phyloP scores from a whole-genome alignment of 2,797 vertebrate species.

The Passerculus sandwichensis region DNA sequence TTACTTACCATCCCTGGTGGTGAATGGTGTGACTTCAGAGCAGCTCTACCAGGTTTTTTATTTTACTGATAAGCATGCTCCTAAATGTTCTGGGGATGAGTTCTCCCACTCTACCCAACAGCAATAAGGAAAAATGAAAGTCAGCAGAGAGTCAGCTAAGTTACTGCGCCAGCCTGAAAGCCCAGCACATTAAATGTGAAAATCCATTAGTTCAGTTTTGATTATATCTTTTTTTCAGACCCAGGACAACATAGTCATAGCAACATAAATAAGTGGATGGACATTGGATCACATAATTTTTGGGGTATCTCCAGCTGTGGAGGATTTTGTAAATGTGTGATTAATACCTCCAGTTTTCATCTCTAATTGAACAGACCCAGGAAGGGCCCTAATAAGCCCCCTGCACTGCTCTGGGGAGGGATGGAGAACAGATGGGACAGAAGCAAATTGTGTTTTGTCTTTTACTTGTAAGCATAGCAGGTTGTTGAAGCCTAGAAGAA shows the following conservation, averaged over 20 bases:
- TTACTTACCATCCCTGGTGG: not conserved
- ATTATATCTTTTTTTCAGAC: conserved; percentile 67
- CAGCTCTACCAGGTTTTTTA: not conserved
- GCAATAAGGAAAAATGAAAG: conserved; percentile 46
- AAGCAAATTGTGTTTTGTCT: conserved; percentile 63
- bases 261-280: conserved; percentile 61
- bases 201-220: conserved; percentile 65
- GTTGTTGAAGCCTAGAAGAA: conserved; percentile 68
- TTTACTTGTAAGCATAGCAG: conserved; percentile 44
- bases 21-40: not conserved
- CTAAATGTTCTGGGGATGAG: not conserved
- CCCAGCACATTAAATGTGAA: conserved; percentile 67
- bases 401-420: conserved; percentile 63
- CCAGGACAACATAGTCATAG: conserved; percentile 47
- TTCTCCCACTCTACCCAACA: not conserved
- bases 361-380: conserved; percentile 73
- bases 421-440: conserved; percentile 21
- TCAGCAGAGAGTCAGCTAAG: conserved; percentile 51
- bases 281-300: conserved; percentile 45
- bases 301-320: conserved; percentile 48
- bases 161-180: conserved; percentile 57
- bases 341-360: conserved; percentile 75
- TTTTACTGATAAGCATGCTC: not conserved
- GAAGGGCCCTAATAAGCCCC: conserved; percentile 59
- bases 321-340: conserved; percentile 70